phyloP scores from a whole-genome alignment of 2,888 invertebrate genomes.

The Habroteleia sp. region DNA sequence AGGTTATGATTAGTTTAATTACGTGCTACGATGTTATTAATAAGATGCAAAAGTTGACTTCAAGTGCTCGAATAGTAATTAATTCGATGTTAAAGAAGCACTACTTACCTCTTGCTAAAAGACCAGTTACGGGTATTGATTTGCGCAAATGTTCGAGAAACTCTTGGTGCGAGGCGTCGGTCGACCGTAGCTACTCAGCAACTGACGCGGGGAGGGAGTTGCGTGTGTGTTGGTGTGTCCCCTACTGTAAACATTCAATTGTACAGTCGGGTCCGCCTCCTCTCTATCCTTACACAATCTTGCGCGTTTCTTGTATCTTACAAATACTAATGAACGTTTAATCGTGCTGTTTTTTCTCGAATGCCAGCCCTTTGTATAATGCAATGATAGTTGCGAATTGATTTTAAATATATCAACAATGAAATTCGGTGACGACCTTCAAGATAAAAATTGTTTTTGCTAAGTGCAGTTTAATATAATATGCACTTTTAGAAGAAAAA shows the following conservation, averaged over 20 bases:
- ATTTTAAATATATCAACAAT: conserved; percentile 12
- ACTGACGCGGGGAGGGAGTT: conserved; percentile 56
- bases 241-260: conserved; percentile 54
- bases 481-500: too few species aligned
- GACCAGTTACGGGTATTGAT: conserved; percentile 31
- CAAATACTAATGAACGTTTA: conserved; percentile 50
- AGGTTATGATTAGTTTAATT: conserved; percentile 65
- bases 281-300: conserved; percentile 48
- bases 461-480: too few species aligned
- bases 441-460: too few species aligned
- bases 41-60: conserved; percentile 10
- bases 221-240: conserved; percentile 30
- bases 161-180: conserved; percentile 69
- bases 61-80: not conserved
- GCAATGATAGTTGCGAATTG: conserved; percentile 9
- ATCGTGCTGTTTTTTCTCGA: conserved; percentile 30
- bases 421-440: too few species aligned
- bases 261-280: conserved; percentile 61
- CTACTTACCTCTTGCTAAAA: conserved; percentile 30
- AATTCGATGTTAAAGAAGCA: not conserved
- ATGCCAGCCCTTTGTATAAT: conserved; percentile 19
- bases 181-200: conserved; percentile 75
- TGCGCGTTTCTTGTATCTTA: conserved; percentile 48
- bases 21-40: not conserved
- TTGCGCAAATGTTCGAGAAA: conserved; percentile 67